A percentile compares a stretch with the other conserved stretches of the same genome.
Evolutionary conservation across 2,113 vertebrate species (phyloP).

Genomic region (Ceyx melanurus): DNA sequence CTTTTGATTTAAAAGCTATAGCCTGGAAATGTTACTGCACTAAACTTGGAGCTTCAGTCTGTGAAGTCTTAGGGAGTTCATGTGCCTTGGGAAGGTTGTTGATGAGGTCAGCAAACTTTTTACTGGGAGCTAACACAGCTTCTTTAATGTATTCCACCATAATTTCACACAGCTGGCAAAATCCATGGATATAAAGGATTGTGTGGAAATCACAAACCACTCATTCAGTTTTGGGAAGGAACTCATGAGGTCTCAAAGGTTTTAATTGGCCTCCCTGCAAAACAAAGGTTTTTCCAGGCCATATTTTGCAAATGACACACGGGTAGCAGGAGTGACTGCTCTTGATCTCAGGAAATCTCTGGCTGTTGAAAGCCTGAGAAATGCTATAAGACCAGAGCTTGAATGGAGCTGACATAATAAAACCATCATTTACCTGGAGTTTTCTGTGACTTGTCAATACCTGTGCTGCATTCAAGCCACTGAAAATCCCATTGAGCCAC

Average conservation of each 20-base stretch:
- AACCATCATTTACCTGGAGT: not conserved
- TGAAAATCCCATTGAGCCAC: not conserved
- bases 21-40: not conserved
- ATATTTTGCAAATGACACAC: not conserved
- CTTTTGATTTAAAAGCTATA: not conserved
- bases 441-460: not conserved
- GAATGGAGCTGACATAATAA: not conserved
- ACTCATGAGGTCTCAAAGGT: not conserved
- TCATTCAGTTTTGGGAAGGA: not conserved
- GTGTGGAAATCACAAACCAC: not conserved
- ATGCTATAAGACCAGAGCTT: not conserved
- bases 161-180: not conserved
- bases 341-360: not conserved
- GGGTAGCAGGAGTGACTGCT: not conserved
- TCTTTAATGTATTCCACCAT: not conserved
- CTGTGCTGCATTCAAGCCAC: not conserved
- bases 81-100: not conserved
- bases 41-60: not conserved
- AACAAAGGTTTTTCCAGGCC: not conserved
- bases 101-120: not conserved
- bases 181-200: not conserved
- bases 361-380: not conserved
- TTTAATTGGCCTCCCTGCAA: not conserved
- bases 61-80: not conserved
- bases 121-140: not conserved